A percentile compares a stretch with the other conserved stretches of the same genome.
Evolutionary conservation across 2,888 invertebrate genomes (phyloP).

Genomic region (Cryptocephalus primarius): DNA sequence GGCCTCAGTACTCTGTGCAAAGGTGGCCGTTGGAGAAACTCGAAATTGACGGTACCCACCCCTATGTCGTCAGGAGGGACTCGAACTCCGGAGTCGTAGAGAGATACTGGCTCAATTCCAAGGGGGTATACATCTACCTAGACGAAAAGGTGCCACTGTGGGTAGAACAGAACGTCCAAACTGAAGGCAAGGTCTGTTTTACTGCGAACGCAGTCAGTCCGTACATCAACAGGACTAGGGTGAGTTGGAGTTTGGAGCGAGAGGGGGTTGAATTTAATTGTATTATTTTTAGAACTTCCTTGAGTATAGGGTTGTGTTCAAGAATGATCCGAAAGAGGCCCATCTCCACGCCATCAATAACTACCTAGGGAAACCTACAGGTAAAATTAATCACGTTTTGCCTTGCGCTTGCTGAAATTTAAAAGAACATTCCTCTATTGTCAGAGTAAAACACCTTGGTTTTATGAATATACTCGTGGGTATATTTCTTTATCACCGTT

Average conservation of each 20-base stretch:
- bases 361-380: slow-evolving; percentile 51
- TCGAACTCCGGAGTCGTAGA: slow-evolving; percentile 49
- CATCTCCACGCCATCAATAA: slow-evolving; percentile 52
- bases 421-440: too few relatives aligned
- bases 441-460: too few relatives aligned
- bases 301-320: slow-evolving; percentile 52
- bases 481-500: too few relatives aligned
- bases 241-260: slow-evolving; percentile 3
- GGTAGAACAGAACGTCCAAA: slow-evolving; percentile 52
- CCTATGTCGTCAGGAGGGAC: slow-evolving; percentile 46
- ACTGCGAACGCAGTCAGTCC: slow-evolving; percentile 45
- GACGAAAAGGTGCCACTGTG: slow-evolving; percentile 56
- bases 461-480: too few relatives aligned
- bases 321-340: slow-evolving; percentile 47
- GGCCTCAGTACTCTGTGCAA: slow-evolving; percentile 49
- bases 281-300: slow-evolving; percentile 20
- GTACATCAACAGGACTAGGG: slow-evolving; percentile 32
- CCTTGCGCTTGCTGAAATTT: not conserved
- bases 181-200: slow-evolving; percentile 46
- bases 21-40: slow-evolving; percentile 55
- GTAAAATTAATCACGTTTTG: slow-evolving; percentile 21
- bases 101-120: slow-evolving; percentile 63
- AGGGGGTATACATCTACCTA: slow-evolving; percentile 55
- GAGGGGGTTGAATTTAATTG: too few relatives aligned
- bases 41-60: slow-evolving; percentile 37